These are phyloP conservation scores for Tiliacea citrago DNA, from an alignment of 2,888 invertebrate genomes.

Conservation along the genomic window DNA sequence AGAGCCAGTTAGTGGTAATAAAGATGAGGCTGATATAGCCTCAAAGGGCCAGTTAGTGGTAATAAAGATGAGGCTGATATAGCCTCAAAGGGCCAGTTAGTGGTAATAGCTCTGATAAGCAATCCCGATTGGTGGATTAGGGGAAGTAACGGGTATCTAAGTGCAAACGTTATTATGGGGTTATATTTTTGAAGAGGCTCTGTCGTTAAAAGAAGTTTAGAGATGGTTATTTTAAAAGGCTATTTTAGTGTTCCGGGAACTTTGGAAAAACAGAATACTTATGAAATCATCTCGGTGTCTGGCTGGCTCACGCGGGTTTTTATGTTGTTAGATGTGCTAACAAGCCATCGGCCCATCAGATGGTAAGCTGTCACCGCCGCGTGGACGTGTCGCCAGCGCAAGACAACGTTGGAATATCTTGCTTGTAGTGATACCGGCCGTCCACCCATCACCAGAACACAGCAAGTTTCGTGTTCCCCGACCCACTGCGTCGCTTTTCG, in stretches of 20 bases:
- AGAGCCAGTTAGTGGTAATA: too few relatives aligned
- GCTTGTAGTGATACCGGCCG: neutral
- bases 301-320: neutral
- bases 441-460: neutral
- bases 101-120: slow-evolving; percentile 22
- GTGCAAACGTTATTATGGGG: neutral
- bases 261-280: neutral
- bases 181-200: slow-evolving; percentile 4
- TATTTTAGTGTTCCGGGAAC: neutral
- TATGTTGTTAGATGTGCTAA: too few relatives aligned
- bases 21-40: neutral
- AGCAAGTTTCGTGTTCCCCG: too few relatives aligned
- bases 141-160: neutral
- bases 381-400: neutral
- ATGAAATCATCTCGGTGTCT: neutral
- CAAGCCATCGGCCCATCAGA: neutral
- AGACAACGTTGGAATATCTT: neutral
- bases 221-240: neutral
- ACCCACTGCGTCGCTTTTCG: too few relatives aligned
- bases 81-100: slow-evolving; percentile 7
- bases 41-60: slow-evolving; percentile 4
- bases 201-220: neutral
- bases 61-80: slow-evolving; percentile 1
- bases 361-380: neutral
- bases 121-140: neutral